Base-by-base conservation (phyloP, 2,888 invertebrate species). In the Catocala nupta region DNA sequence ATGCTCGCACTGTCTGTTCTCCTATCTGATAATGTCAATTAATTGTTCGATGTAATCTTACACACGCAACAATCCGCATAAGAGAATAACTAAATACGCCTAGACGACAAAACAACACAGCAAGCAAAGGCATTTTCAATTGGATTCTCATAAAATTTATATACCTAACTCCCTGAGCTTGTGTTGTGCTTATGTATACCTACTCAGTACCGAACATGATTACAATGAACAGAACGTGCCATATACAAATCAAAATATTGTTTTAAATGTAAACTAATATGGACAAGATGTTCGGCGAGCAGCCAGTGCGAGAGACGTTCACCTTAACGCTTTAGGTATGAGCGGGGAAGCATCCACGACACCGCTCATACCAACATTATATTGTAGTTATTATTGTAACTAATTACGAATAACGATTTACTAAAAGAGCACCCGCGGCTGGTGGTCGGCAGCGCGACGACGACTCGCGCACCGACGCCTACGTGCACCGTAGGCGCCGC, bases 241-340 rank as follows among this genome's bases (percentile, higher is more conserved):
- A 78, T 78, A 75, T 44, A 52, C 60, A 63, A 51, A 66, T 63
- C 52, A 53, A 51, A 68, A 56, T 64, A 65, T 71, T 65, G 63
- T 75, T 70, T 65, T 60, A 63, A 65, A 63, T 45, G 54, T 56
- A 56, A 63, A 65, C 52, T 58, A 71, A 65, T 71, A 55, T 67
- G 78, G 72, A 68, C 74, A 52, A 59, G 48, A 58, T 53, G 60
- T 59, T 53, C 81, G 84, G 83, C 86, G 81, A 81, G 85, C 87
- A 83, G 90, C 83, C 90, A 85, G 87, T 87, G 92, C 90, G 91
- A 82, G 81, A 73, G 78, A 83, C 91, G 91, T 85, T 80, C 90
- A 91, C 91, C 90, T 92, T 89, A 92, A 94, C 93, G 93, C 93
- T 94, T 94, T 94, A 94, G 93, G 93, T 93, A 93, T 94, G 93